Conservation (phyloP, 2,113 vertebrate genomes). For the Prunella himalayana region DNA sequence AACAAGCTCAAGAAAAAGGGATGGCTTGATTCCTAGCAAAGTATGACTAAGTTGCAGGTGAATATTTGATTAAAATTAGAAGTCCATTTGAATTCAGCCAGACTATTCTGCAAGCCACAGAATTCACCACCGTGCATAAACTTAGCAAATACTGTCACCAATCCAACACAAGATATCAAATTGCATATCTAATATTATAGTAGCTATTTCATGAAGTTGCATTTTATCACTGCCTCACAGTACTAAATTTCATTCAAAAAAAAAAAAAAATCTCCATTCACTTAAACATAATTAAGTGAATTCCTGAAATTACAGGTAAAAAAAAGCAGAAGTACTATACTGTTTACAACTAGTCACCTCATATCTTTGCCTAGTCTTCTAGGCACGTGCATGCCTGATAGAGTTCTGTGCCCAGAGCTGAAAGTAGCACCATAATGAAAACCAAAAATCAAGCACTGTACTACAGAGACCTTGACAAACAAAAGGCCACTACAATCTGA, state of each 20-base stretch:
- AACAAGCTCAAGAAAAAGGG: not conserved
- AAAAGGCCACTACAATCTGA: not conserved
- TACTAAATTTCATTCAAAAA: conserved; percentile 17
- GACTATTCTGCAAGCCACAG: not conserved
- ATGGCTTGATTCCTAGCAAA: not conserved
- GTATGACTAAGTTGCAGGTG: not conserved
- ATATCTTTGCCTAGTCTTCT: not conserved
- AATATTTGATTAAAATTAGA: not conserved
- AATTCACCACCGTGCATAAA: not conserved
- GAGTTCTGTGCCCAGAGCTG: not conserved
- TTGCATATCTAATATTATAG: not conserved
- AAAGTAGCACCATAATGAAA: not conserved
- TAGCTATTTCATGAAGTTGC: not conserved
- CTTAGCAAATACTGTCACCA: not conserved
- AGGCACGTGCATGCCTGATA: not conserved
- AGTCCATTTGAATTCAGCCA: not conserved
- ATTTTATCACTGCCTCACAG: not conserved
- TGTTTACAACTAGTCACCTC: not conserved
- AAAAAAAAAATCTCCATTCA: not conserved
- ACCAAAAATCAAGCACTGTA: rapidly evolving
- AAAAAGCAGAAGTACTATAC: not conserved
- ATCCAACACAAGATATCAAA: not conserved
- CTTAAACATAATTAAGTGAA: not conserved
- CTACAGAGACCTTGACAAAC: not conserved
- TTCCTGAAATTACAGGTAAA: not conserved